phyloP scores from a whole-genome alignment of 2,888 invertebrate species.

The Torymus texanus region DNA sequence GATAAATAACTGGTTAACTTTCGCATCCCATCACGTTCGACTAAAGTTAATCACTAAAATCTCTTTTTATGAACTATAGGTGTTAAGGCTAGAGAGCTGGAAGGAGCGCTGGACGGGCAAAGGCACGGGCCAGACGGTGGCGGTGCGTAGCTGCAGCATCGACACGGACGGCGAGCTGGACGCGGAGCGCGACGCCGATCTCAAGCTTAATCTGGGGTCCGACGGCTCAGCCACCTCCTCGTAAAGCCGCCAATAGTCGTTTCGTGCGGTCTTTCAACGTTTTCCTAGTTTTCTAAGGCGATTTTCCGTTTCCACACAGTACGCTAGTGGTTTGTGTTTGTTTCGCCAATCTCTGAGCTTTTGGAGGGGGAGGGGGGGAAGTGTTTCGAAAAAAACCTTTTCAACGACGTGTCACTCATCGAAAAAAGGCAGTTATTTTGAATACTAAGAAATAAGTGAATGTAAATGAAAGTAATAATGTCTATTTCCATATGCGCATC shows the following conservation, averaged over 20 bases:
- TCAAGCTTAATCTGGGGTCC: slow-evolving; percentile 68
- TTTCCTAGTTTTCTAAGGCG: no score
- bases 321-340: no score
- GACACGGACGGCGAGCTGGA: slow-evolving; percentile 78
- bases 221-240: slow-evolving; percentile 42
- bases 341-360: no score
- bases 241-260: not conserved
- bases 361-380: no score
- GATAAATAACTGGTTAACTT: not conserved
- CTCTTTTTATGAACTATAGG: slow-evolving; percentile 72
- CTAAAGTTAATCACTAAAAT: not conserved
- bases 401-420: slow-evolving; percentile 9
- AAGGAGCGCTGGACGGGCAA: slow-evolving; percentile 74
- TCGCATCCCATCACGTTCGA: not conserved
- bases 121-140: slow-evolving; percentile 60
- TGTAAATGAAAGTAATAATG: slow-evolving; percentile 28
- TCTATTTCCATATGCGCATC: slow-evolving; percentile 18
- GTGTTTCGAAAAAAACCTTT: slow-evolving; percentile 1
- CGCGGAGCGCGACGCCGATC: slow-evolving; percentile 78
- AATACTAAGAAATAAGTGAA: slow-evolving; percentile 15
- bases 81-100: slow-evolving; percentile 85
- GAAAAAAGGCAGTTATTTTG: slow-evolving; percentile 42
- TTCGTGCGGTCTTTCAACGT: no score
- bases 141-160: slow-evolving; percentile 72
- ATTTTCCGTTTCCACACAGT: no score